Conservation (phyloP, 1,140 invertebrate species). For the Drosophila pachea region DNA sequence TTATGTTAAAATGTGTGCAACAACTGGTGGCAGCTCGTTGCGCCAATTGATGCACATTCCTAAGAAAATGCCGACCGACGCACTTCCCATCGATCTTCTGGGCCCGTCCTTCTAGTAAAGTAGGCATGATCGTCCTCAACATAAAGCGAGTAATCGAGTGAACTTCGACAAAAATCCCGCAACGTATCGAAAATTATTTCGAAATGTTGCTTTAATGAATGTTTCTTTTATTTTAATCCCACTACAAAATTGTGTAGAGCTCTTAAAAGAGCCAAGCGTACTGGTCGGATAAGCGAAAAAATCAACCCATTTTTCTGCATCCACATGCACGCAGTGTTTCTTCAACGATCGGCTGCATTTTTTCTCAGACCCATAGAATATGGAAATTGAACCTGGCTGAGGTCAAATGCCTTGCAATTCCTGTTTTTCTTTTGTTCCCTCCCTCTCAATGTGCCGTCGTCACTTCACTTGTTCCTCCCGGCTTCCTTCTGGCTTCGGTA, state of each 20-base stretch:
- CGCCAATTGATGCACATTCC: slow-evolving; percentile 1
- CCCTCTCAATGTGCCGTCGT: neutral
- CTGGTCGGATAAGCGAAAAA: too few relatives aligned
- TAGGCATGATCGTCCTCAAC: too few relatives aligned
- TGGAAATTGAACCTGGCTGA: slow-evolving; percentile 22
- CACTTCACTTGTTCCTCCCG: too few relatives aligned
- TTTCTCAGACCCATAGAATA: slow-evolving; percentile 9
- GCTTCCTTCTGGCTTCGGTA: neutral
- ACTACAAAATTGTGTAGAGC: too few relatives aligned
- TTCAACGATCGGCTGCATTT: neutral
- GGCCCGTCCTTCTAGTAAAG: too few relatives aligned
- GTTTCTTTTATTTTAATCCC: too few relatives aligned
- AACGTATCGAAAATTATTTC: neutral
- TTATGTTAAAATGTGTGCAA: slow-evolving; percentile 46
- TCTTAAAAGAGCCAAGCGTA: too few relatives aligned
- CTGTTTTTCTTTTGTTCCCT: slow-evolving; percentile 26
- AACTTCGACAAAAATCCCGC: too few relatives aligned
- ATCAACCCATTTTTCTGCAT: slow-evolving; percentile 7
- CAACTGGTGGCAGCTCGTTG: slow-evolving; percentile 34
- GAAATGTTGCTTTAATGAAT: neutral
- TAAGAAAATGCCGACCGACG: slow-evolving; percentile 1
- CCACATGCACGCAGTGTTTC: slow-evolving; percentile 5
- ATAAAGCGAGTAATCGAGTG: too few relatives aligned
- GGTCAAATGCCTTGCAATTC: slow-evolving; percentile 25
- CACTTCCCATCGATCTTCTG: neutral